phyloP scores from a whole-genome alignment of 2,888 invertebrate species.

The Drosophila falleni region DNA sequence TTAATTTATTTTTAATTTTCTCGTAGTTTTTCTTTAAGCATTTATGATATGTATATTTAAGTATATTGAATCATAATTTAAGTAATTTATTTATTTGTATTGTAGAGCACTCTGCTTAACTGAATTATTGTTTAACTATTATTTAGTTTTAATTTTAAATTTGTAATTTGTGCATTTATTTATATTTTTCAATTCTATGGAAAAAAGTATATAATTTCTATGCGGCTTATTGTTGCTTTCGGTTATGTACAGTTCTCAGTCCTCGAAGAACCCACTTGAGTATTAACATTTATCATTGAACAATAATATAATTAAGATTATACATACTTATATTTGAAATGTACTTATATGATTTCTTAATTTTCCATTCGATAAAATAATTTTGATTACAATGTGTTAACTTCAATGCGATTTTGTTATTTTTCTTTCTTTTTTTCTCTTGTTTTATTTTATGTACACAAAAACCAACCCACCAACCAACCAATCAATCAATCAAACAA shows the following conservation, averaged over 20 bases:
- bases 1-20: constrained; percentile 31
- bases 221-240: constrained; percentile 57
- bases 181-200: constrained; percentile 23
- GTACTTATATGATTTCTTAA: constrained; percentile 23
- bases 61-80: constrained; percentile 30
- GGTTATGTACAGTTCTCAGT: constrained; percentile 33
- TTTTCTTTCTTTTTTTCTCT: constrained; percentile 75
- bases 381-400: constrained; percentile 51
- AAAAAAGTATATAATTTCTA: constrained; percentile 24
- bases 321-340: constrained; percentile 9
- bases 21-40: constrained; percentile 47
- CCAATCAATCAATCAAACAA: constrained; percentile 54
- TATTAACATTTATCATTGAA: constrained; percentile 30
- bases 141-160: constrained; percentile 43
- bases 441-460: constrained; percentile 79
- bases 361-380: constrained; percentile 19
- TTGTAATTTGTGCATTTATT: constrained; percentile 63
- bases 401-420: constrained; percentile 76
- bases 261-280: neutral
- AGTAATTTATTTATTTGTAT: constrained; percentile 43
- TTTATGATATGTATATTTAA: constrained; percentile 21
- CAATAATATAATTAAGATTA: constrained; percentile 3
- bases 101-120: constrained; percentile 21
- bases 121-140: constrained; percentile 17
- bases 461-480: constrained; percentile 71